Base-by-base conservation (phyloP, 2,888 invertebrate species). In the Drosophila subquinaria region DNA sequence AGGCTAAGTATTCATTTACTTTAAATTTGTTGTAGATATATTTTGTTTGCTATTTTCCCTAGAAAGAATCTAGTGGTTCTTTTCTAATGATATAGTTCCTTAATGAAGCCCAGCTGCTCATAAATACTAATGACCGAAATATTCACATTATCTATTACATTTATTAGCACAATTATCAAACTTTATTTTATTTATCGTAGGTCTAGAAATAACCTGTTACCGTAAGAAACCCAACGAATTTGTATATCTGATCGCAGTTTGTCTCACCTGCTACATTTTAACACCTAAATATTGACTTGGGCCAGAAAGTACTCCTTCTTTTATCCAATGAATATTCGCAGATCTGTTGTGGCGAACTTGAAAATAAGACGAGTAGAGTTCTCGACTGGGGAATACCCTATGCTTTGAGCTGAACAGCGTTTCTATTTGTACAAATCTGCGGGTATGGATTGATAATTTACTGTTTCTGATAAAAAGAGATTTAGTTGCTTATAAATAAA, bases 141-240 rank as follows among this genome's bases (percentile, higher is more conserved):
- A 53, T 64, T 23, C 8, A 45, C 42, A 55, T 60, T 45, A 47
- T 43, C 51, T 33, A 56, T 38, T 56, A 47, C 30, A 57, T 60
- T 35, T 53, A 59, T 77, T 81, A 67, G 53, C 70, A 61, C 61
- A 51, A 63, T 66, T 78, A 72, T 72, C 55, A 42, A 38, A 43
- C 13, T 43, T 15, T 27, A 56, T 55, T 50, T 42, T 51, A 63
- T 61, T 61, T 61, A 43, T 36, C 10, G 17, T 56, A 13, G 36
- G 17, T 69, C 78, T 59, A 79, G 70, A 77, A 71, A 67, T 52
- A 79, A 68, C 70, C 61, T 73, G 81, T 67, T 79, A 61, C 20
- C 13, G 11, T 20, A 13, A n/a, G 9, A 6, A 8, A 23, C 1
- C 36, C 35, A 36, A 23, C 8, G 13, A 20, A 36, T 51, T 51